phyloP scores from a whole-genome alignment of 1,140 invertebrate species.

The Ooceraea biroi region DNA sequence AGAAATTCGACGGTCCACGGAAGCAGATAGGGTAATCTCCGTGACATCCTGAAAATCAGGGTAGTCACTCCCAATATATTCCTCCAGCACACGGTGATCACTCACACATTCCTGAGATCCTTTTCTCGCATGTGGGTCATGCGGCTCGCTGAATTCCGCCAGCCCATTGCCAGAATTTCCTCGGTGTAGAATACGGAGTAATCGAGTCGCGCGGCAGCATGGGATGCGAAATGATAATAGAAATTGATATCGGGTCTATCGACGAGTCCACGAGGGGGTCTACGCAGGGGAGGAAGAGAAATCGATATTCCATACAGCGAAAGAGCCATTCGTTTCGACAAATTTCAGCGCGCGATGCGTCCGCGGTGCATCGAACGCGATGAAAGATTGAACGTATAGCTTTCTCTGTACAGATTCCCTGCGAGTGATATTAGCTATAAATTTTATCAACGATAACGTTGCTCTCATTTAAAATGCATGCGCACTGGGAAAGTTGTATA shows the following conservation, averaged over 20 bases:
- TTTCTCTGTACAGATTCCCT: background rate
- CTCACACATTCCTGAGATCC: conserved; percentile 71
- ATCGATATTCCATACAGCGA: conserved; percentile 23
- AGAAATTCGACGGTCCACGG: conserved; percentile 70
- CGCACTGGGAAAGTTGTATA: background rate
- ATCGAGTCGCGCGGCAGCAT: conserved; percentile 57
- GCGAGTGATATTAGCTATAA: background rate
- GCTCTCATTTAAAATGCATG: background rate
- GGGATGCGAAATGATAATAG: conserved; percentile 48
- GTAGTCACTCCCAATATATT: conserved; percentile 71
- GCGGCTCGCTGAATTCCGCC: conserved; percentile 54
- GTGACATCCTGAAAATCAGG: conserved; percentile 69
- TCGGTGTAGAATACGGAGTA: conserved; percentile 17
- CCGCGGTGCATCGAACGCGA: conserved; percentile 3
- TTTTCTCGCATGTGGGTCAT: conserved; percentile 65
- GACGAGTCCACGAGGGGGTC: background rate
- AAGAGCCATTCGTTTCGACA: conserved; percentile 32
- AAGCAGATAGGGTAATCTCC: conserved; percentile 71
- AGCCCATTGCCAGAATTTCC: conserved; percentile 66
- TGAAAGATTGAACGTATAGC: conserved; percentile 10
- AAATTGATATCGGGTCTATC: conserved; percentile 52
- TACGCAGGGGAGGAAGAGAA: background rate
- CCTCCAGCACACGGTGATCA: conserved; percentile 54
- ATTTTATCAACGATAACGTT: background rate
- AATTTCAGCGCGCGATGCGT: conserved; percentile 21